A percentile compares a stretch with the other conserved stretches of the same genome.
phyloP scores from a whole-genome alignment of 2,888 invertebrate genomes.

The Andrena camellia region DNA sequence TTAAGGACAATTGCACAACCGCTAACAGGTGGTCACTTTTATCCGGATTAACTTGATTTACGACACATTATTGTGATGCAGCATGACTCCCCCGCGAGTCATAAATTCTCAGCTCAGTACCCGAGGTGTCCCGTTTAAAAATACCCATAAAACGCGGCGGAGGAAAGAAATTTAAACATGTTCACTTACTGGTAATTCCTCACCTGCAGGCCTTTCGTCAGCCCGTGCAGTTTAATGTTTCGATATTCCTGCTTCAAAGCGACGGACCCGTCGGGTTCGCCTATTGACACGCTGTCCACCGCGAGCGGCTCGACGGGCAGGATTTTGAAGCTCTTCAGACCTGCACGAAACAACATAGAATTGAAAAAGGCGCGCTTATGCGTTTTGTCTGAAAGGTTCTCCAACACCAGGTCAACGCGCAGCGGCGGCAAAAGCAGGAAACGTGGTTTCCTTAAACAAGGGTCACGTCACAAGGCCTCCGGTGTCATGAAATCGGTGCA shows the following conservation, averaged over 20 bases:
- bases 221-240: slow-evolving; percentile 89
- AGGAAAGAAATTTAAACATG: neutral
- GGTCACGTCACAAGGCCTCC: neutral
- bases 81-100: neutral
- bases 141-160: neutral
- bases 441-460: neutral
- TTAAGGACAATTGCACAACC: neutral
- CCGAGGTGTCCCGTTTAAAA: neutral
- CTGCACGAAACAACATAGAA: slow-evolving; percentile 82
- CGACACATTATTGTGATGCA: neutral
- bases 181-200: slow-evolving; percentile 87
- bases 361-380: neutral
- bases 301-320: slow-evolving; percentile 88
- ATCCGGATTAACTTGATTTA: slow-evolving; percentile 10
- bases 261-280: slow-evolving; percentile 88
- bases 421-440: neutral
- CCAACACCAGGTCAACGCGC: neutral
- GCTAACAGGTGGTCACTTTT: neutral
- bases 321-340: slow-evolving; percentile 87
- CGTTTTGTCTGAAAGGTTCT: neutral
- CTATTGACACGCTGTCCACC: slow-evolving; percentile 85
- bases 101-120: neutral
- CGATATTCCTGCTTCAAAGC: slow-evolving; percentile 89
- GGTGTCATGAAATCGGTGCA: neutral
- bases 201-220: slow-evolving; percentile 86